Evolutionary conservation across 2,113 vertebrate species (phyloP).

Genomic region (Rhabdomys dilectus): DNA sequence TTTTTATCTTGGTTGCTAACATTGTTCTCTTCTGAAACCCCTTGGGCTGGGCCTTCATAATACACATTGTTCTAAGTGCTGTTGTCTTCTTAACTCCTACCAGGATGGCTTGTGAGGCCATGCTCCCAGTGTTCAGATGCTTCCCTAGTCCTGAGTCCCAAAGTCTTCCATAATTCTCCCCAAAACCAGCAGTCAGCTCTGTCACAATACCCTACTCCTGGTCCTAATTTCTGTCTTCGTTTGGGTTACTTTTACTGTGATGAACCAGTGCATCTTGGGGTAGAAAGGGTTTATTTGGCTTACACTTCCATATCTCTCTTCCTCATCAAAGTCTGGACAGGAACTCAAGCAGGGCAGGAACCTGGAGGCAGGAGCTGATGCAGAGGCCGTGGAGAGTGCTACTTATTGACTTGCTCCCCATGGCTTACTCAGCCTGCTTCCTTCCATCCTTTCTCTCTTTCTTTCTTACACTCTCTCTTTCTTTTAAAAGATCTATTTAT

Average conservation of each 20-base stretch:
- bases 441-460: too few species aligned
- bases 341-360: neutral
- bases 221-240: neutral
- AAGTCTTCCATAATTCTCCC: neutral
- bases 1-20: neutral
- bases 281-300: neutral
- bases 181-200: neutral
- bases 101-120: neutral
- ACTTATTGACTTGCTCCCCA: neutral
- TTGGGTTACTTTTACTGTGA: neutral
- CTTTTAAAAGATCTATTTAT: too few species aligned
- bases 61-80: neutral
- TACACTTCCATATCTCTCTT: neutral
- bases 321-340: neutral
- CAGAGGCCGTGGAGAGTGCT: neutral
- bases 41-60: neutral
- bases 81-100: neutral
- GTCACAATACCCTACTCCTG: neutral
- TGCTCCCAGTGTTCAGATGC: neutral
- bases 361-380: neutral
- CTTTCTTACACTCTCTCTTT: too few species aligned
- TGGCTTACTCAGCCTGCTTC: neutral
- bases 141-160: neutral
- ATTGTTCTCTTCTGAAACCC: neutral
- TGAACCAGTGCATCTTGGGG: neutral